A percentile compares a stretch with the other conserved stretches of the same genome.
These are phyloP conservation scores for Hapalemur alaotrensis DNA, from an alignment of 2,797 vertebrate species.

Conservation along the genomic window DNA sequence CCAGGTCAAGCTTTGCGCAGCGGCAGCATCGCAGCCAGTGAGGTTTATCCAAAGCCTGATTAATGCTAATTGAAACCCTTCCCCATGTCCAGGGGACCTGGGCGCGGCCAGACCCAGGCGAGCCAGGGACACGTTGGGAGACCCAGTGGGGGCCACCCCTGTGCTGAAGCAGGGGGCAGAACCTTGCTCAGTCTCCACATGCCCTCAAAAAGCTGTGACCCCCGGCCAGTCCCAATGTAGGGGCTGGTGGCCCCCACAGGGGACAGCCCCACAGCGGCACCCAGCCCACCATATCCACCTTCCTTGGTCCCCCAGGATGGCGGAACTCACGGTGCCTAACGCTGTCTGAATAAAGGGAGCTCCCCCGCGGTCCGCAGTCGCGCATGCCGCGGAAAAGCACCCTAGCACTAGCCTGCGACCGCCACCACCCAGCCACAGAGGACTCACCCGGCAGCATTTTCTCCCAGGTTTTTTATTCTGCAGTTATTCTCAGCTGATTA, in stretches of 20 bases:
- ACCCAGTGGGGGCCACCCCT: accelerated
- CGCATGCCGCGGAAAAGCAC: accelerated
- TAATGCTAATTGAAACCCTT: no score
- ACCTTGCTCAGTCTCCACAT: accelerated
- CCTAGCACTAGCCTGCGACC: accelerated
- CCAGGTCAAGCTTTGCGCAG: no score
- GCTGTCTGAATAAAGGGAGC: background rate
- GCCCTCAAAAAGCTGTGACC: background rate
- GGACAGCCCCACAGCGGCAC: background rate
- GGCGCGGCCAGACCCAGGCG: background rate
- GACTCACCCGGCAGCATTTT: accelerated
- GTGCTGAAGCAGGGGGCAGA: background rate
- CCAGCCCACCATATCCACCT: background rate
- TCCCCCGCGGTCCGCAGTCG: background rate
- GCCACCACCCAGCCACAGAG: background rate
- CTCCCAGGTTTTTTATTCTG: background rate
- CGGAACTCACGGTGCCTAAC: accelerated
- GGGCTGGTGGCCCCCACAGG: background rate
- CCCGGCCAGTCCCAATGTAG: background rate
- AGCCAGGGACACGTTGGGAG: accelerated
- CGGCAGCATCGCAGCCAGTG: no score
- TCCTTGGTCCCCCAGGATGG: accelerated
- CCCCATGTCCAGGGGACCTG: background rate
- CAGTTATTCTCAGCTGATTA: background rate
- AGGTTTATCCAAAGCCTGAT: no score